Evolutionary conservation across 1,140 invertebrate species (phyloP), one percentile per base, ranked within the genome.

Genomic region (Leptopilina boulardi): DNA sequence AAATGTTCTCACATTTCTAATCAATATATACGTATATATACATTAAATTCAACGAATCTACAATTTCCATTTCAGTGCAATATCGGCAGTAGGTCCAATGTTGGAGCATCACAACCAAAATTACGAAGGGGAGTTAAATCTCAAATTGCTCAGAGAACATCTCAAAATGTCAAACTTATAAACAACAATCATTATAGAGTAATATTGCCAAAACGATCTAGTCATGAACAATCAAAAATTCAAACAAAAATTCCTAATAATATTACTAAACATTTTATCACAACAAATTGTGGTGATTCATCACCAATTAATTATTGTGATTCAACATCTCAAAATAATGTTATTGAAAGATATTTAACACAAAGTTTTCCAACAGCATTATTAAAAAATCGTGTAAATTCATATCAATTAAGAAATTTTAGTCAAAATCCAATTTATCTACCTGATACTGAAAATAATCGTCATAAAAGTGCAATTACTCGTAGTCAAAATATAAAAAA

Each of bases 341-440:
- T 84, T 1, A 83, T 90, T 19, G 85, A 84, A 73, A 88, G 88
- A 71, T 90, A 90, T 54, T 51, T 90, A 1, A 89, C 88, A 71
- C 85, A 90, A 75, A 86, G 83, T 21, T 71, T 85, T 70, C 85
- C 85, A 0, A 3, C 8, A 5, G 21, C 73, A 74, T 38, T 2
- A 38, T 4, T 19, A 54, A 76, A 18, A 80, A 56, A 44, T 21
- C 21, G 4, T 41, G 59, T 13, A 10, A 3, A 6, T 1, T 13
- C n/a, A 54, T 73, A 41, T 44, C 30, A 19, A 21, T 47, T 26
- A 0, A 23, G 41, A 47, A 66, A 66, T 11, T 3, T n/a, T 13
- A 70, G 26, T 42, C n/a, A 71, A 51, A 59, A 51, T 38, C 73
- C 41, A 30, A 70, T 51, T 15, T 38, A 51, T 10, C 41, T 38